These are phyloP conservation scores for Noctuana brunneofusca DNA, from an alignment of 2,888 invertebrate species.

Conservation along the genomic window DNA sequence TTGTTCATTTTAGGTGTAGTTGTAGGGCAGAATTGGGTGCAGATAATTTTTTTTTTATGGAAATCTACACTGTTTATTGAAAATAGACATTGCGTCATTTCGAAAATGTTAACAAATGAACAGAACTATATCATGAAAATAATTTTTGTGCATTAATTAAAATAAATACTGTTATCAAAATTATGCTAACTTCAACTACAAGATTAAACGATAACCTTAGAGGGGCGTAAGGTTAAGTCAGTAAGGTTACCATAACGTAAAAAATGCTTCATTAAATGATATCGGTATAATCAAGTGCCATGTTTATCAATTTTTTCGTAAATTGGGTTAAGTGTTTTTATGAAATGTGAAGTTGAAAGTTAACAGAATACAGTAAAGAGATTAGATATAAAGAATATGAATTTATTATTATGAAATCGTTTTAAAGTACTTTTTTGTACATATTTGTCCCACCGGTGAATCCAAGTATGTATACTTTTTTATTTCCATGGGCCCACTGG, in stretches of 20 bases:
- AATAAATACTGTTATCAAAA: background rate
- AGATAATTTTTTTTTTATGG: too few species aligned
- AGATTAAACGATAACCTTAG: background rate
- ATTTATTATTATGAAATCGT: too few species aligned
- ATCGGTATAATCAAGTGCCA: conserved; percentile 3
- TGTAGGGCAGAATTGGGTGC: too few species aligned
- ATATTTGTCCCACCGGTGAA: too few species aligned
- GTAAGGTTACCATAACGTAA: background rate
- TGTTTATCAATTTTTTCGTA: conserved; percentile 5
- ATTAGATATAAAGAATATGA: too few species aligned
- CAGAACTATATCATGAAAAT: too few species aligned
- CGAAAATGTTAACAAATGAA: too few species aligned
- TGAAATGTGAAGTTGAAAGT: background rate
- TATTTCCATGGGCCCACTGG: too few species aligned
- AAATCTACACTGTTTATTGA: background rate
- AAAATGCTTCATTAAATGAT: conserved; percentile 18
- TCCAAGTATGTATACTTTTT: too few species aligned
- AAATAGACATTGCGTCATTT: background rate
- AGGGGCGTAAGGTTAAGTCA: conserved; percentile 8
- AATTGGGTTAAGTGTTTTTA: background rate
- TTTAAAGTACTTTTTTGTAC: too few species aligned
- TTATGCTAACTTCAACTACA: background rate
- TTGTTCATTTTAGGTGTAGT: too few species aligned
- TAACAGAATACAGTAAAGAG: too few species aligned
- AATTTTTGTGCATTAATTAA: background rate